Evolutionary conservation across 2,113 vertebrate genomes (phyloP).

Genomic region (Orycteropus afer): DNA sequence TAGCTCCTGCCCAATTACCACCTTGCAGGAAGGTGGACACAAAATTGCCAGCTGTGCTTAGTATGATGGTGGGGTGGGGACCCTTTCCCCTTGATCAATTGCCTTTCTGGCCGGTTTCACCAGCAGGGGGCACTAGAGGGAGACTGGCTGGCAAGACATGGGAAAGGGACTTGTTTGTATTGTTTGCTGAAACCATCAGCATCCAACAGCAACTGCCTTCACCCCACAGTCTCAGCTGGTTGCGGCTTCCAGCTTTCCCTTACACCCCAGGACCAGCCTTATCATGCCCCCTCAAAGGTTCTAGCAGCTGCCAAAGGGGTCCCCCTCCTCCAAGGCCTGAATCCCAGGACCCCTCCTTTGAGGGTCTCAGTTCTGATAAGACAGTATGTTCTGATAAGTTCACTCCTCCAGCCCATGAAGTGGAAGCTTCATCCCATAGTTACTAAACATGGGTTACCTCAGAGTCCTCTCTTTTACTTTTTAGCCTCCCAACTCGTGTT

Average conservation of each 20-base stretch:
- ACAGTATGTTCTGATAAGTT: too few relatives aligned
- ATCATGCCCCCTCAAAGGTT: too few relatives aligned
- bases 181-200: background rate
- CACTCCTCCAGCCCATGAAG: background rate
- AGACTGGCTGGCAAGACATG: background rate
- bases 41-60: background rate
- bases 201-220: background rate
- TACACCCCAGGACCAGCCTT: background rate
- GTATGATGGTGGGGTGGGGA: background rate
- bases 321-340: rapidly evolving
- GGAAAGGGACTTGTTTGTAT: background rate
- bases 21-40: background rate
- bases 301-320: background rate
- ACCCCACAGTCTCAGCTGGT: background rate
- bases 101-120: background rate
- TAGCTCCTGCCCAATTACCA: background rate
- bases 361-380: background rate
- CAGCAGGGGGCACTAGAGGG: background rate
- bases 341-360: background rate
- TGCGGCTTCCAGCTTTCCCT: background rate
- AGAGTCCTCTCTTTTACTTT: too few relatives aligned
- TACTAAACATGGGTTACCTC: too few relatives aligned
- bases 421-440: background rate
- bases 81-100: background rate
- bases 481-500: background rate